phyloP scores from a whole-genome alignment of 2,797 vertebrate genomes.

The Botia almorhae region DNA sequence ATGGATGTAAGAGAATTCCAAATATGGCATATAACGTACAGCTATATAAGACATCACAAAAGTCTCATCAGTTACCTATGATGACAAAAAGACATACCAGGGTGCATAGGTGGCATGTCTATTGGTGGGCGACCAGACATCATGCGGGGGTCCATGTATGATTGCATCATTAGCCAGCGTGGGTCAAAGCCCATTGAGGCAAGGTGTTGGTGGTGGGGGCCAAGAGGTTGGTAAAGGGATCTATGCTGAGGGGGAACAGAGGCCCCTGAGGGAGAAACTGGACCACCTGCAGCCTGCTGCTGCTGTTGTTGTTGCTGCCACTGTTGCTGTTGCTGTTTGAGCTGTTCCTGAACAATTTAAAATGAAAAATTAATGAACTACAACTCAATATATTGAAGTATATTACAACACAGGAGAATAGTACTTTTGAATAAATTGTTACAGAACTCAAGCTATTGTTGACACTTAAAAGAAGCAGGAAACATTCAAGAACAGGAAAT shows the following conservation, averaged over 20 bases:
- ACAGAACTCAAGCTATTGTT: background rate
- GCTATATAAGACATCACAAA: too few species aligned
- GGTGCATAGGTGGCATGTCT: slow-evolving; percentile 92
- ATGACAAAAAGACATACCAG: slow-evolving; percentile 76
- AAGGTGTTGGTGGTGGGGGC: slow-evolving; percentile 89
- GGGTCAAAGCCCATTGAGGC: slow-evolving; percentile 98
- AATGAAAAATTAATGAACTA: background rate
- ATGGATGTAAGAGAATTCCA: too few species aligned
- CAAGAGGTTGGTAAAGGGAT: slow-evolving; percentile 92
- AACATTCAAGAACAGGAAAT: background rate
- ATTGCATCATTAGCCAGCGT: slow-evolving; percentile 99
- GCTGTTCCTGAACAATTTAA: slow-evolving; percentile 84
- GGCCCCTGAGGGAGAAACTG: slow-evolving; percentile 84
- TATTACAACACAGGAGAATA: slow-evolving; percentile 72
- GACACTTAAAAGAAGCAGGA: background rate
- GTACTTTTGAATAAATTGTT: slow-evolving; percentile 59
- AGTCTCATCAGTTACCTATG: background rate
- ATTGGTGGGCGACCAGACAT: slow-evolving; percentile 93
- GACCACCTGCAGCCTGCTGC: slow-evolving; percentile 82
- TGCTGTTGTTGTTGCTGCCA: slow-evolving; percentile 85
- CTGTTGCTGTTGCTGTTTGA: slow-evolving; percentile 87
- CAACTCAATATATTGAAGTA: background rate
- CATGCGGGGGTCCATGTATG: slow-evolving; percentile 98
- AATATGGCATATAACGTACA: too few species aligned
- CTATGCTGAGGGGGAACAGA: slow-evolving; percentile 86